Evolutionary conservation across 1,140 invertebrate genomes (phyloP).

Genomic region (Drosophila micromelanica): DNA sequence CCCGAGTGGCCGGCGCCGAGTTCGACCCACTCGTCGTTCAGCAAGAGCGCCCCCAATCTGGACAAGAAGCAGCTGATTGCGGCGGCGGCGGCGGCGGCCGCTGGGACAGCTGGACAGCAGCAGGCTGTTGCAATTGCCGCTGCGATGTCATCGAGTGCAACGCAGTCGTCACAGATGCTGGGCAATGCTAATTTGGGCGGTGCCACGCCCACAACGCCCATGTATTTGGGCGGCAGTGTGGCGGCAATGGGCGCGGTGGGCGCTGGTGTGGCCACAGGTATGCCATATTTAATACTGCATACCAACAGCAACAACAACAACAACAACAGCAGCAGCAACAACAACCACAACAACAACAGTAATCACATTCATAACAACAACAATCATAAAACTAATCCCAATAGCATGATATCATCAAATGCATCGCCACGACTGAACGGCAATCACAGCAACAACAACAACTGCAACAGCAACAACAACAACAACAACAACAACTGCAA

Average conservation of each 20-base stretch:
- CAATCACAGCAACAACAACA: slow-evolving; percentile 38
- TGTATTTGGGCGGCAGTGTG: slow-evolving; percentile 40
- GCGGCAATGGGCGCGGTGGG: slow-evolving; percentile 41
- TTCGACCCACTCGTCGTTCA: slow-evolving; percentile 85
- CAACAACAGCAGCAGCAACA: slow-evolving; percentile 31
- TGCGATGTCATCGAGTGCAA: neutral
- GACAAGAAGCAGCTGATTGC: slow-evolving; percentile 88
- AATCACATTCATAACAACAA: slow-evolving; percentile 31
- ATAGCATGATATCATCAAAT: slow-evolving; percentile 11
- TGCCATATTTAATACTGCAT: slow-evolving; percentile 66
- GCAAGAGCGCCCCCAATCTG: slow-evolving; percentile 91
- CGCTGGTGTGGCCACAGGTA: slow-evolving; percentile 65
- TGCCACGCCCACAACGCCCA: slow-evolving; percentile 49
- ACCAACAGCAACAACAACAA: slow-evolving; percentile 51
- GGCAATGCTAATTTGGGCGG: slow-evolving; percentile 37
- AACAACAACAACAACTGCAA: slow-evolving; percentile 15
- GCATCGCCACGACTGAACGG: slow-evolving; percentile 25
- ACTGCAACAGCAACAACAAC: slow-evolving; percentile 1
- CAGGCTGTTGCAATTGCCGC: slow-evolving; percentile 14
- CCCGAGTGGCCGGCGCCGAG: slow-evolving; percentile 80
- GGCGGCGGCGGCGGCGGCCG: slow-evolving; percentile 18
- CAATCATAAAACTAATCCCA: slow-evolving; percentile 32
- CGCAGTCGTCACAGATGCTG: slow-evolving; percentile 32
- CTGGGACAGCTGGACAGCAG: slow-evolving; percentile 6
- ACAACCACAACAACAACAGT: slow-evolving; percentile 27